Base-by-base conservation (phyloP, 1,140 invertebrate genomes). In the Lepidurus arcticus region DNA sequence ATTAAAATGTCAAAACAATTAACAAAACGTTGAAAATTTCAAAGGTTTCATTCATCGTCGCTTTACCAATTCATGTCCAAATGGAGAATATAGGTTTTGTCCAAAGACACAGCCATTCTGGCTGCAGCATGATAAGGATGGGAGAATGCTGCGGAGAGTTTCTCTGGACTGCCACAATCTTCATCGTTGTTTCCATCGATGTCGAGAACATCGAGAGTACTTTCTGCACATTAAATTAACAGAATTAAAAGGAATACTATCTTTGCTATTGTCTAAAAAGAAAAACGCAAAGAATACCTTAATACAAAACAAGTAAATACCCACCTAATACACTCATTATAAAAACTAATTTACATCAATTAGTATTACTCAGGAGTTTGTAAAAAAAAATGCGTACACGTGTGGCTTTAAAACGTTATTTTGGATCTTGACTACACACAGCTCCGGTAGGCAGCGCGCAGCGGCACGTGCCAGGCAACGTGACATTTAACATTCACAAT, bases 101-200 rank as follows among this genome's bases (percentile, higher is more conserved):
- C 75, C 16, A 75, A 76, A 34, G 77, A 65, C n/a, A 80, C 73
- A 10, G 76, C 80, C 81, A 79, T 21, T 81, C 77, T 45, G 79
- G 81, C 76, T 80, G 79, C 75, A 13, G 75, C 75, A 45, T 76
- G 75, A 44, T 42, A 76, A 7, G 43, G 43, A 47, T 45, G 47
- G 8, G 43, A 45, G 10, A 76, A 76, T 21, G 24, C 43, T 16
- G 80, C 79, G 43, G 81, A 81, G 7, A 78, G 76, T 16, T 82
- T 81, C 6, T n/a, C 73, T 8, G 79, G 79, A 78, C 80, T 81
- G 80, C 80, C 81, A 26, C 73, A 78, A 47, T 82, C 80, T 74
- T 80, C 81, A 45, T 81, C 80, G 75, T 80, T 81, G 16, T 80
- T 82, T 6, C 80, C 81, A 76, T 82, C 81, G 5, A 82, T 81